Percentiles rank a stretch among this genome's conserved stretches.
Evolutionary conservation across 35 echinoderm and acorn worm genomes (phyloP).

Genomic region (Stichopus chloronotus): DNA sequence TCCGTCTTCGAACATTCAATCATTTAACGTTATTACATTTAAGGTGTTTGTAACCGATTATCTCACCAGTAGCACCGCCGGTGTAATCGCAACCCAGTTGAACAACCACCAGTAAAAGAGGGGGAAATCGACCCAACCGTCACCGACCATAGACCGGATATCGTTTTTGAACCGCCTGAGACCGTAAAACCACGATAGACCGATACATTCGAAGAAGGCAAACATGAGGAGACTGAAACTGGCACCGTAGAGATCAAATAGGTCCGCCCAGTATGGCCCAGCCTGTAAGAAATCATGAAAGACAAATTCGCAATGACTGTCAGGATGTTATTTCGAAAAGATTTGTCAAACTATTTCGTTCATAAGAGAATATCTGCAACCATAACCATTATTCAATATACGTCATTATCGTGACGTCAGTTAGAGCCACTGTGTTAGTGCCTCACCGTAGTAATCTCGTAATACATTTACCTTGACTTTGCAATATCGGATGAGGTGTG

Average conservation of each 20-base stretch:
- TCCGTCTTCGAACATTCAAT: too few relatives aligned
- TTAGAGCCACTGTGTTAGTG: too few relatives aligned
- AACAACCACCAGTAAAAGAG: constrained; percentile 88
- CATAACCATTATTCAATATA: too few relatives aligned
- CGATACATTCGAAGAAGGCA: constrained; percentile 75
- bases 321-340: background rate
- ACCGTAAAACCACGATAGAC: constrained; percentile 89
- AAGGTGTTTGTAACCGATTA: background rate
- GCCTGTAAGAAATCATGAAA: constrained; percentile 56
- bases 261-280: constrained; percentile 91
- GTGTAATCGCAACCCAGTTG: constrained; percentile 88
- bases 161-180: constrained; percentile 90
- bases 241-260: constrained; percentile 91
- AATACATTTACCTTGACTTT: too few relatives aligned
- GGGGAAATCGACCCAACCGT: constrained; percentile 66
- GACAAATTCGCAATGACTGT: background rate
- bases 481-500: too few relatives aligned
- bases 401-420: too few relatives aligned
- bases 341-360: background rate
- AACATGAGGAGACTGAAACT: constrained; percentile 85
- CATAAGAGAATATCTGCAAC: background rate
- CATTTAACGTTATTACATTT: too few relatives aligned
- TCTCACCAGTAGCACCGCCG: constrained; percentile 83
- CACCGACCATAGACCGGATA: constrained; percentile 91
- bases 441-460: too few relatives aligned